Evolutionary conservation across 2,888 invertebrate genomes (phyloP), one percentile per base, ranked within the genome.

Genomic region (Epirrhoe alternata): DNA sequence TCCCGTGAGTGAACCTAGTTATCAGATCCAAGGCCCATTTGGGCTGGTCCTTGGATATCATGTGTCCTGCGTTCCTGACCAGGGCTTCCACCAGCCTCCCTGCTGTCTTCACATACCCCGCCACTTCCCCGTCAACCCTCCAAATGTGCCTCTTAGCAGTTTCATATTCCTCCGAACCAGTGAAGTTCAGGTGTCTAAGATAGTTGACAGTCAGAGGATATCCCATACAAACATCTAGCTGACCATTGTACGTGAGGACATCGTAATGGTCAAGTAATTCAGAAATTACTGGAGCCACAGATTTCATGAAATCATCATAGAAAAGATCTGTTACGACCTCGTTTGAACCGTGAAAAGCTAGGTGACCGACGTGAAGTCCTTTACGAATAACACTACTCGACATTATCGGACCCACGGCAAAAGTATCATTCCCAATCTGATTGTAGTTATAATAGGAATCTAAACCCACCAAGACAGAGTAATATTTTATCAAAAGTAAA

Each of bases 1-100:
- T 94, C 66, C 93, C 93, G 78, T 90, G 90, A 17, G 96, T 95
- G 78, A 97, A 96, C 70, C 95, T 90, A 42, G 94, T 94, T 54
- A 97, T 96, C 84, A 97, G 89, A 85, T 97, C 95, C 24, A 95
- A 93, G 3, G 96, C 95, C 95, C 96, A 96, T 76, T 95, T 94
- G 0, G 97, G 97, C 82, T 97, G 96, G 87, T 97, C 97, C 33
- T 94, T 92, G 0, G 97, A 97, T 8, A 96, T 96, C 96, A 97
- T 96, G 77, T 97, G 97, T 0, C 97, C 97, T 12, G 97, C 97
- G 86, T 96, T 94, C 66, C 97, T 92, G 0, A 97, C 95, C 86
- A 97, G 83, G 3, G 97, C 94, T 84, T 97, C 97, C 0, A 95
- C 95, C 56, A 97, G 86, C 79, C 96, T 96, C 0, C 95, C 95